Conservation (phyloP, 2,113 vertebrate species). For the Orthonyx spaldingii region DNA sequence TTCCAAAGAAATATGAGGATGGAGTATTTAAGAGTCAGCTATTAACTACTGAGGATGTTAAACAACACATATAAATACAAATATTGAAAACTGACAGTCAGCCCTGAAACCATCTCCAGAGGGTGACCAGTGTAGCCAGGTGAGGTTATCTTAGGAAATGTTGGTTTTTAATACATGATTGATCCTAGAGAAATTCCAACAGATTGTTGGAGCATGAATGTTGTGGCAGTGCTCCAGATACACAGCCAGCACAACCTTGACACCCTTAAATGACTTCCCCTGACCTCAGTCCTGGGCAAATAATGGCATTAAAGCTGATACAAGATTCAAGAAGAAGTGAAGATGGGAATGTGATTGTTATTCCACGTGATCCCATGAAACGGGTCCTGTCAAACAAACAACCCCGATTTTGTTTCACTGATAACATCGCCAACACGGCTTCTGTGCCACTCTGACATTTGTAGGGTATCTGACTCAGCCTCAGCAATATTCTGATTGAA, state of each 20-base stretch:
- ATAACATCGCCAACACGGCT: neutral
- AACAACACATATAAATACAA: neutral
- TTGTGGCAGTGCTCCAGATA: neutral
- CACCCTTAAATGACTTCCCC: neutral
- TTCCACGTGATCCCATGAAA: neutral
- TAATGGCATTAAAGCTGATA: neutral
- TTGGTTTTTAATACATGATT: neutral
- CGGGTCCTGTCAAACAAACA: neutral
- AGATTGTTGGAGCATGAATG: neutral
- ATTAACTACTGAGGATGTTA: neutral
- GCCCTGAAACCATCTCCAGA: neutral
- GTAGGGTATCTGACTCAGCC: neutral
- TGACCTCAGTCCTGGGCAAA: neutral
- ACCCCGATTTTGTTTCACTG: neutral
- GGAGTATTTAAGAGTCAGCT: neutral
- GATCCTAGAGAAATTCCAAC: neutral
- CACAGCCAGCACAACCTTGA: neutral
- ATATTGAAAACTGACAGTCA: neutral
- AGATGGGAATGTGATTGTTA: neutral
- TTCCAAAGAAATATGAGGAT: neutral
- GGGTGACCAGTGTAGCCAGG: neutral
- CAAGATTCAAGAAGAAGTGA: neutral
- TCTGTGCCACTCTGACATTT: neutral
- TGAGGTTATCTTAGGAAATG: neutral
- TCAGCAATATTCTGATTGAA: constrained; percentile 20